Conservation (phyloP, 2,888 invertebrate genomes). For the Ectobius pallidus region DNA sequence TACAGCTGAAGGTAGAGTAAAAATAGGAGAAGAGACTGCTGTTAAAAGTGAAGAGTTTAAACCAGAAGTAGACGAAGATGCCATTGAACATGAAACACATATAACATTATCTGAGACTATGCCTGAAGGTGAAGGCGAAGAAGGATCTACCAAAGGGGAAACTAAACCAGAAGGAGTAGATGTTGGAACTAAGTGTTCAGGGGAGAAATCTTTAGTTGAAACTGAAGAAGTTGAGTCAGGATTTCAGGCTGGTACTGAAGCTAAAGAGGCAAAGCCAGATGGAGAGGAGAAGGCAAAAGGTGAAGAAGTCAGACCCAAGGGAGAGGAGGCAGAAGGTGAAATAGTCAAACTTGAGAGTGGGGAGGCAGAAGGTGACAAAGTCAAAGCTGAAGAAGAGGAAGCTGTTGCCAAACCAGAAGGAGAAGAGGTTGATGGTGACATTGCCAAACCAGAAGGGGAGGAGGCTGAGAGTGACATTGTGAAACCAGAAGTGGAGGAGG, state of each 20-base stretch:
- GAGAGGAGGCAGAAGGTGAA: neutral
- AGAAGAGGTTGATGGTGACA: neutral
- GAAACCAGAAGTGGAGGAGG: neutral
- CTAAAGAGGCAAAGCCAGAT: neutral
- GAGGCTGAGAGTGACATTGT: constrained; percentile 30
- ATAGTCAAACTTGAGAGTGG: neutral
- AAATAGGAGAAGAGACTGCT: constrained; percentile 41
- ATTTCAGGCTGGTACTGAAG: no score
- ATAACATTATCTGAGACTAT: no score
- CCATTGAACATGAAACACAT: no score
- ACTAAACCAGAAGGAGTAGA: no score
- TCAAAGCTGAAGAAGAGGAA: neutral
- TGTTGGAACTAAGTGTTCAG: no score
- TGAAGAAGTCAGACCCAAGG: neutral
- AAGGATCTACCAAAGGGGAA: constrained; percentile 27
- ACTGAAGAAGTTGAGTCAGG: no score
- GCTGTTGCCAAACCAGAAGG: neutral
- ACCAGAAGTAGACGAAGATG: constrained; percentile 12
- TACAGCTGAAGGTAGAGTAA: neutral
- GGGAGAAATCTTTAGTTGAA: no score
- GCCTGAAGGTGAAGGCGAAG: constrained; percentile 39
- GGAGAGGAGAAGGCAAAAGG: neutral
- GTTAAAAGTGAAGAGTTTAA: neutral
- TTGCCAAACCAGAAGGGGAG: constrained; percentile 12
- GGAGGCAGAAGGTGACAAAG: neutral